Base-by-base conservation (phyloP, 1,140 invertebrate species). In the Manduca sexta region DNA sequence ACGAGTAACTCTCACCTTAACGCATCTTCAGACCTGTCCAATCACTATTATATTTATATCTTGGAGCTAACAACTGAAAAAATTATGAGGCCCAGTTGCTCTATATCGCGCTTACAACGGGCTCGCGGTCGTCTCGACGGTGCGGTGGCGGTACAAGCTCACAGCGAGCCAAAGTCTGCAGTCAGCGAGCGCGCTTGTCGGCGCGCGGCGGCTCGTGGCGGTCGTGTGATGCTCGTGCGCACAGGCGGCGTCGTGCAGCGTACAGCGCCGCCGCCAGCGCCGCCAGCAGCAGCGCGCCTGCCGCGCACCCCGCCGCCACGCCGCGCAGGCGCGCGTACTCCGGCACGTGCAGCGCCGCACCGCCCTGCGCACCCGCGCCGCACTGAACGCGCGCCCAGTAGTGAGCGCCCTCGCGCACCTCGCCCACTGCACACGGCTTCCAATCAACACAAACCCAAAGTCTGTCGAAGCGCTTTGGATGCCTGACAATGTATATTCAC, bases 301-400 rank as follows among this genome's bases (percentile, higher is more conserved):
- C 74, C 16, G 69, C 63, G 43, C 56, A 56, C 14, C 60, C 74
- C 15, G 52, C 58, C 37, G 76, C 74, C 37, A 67, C 76, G 43
- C 56, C 64, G 33, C 74, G 72, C 55, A 77, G 61, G 6, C 76
- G 68, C 42, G 60, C 55, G 60, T 72, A 75, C 58, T 61, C 57
- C 56, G 76, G 76, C 60, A 76, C 76, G 40, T 37, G 52, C 54
- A 72, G 47, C 45, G 49, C 52, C 15, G 60, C 70, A 13, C 56
- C 64, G 42, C 66, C 67, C 16, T 60, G 51, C 39, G 54, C 53
- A n/a, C 56, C 60, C 33, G 47, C 37, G 30, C 41, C 71, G 58
- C 77, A 81, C 42, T 58, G 39, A 62, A 81, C 77, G 21, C 57
- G 55, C 51, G 68, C 73, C 71, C 65, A 69, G 56, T 81, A 81